A percentile compares a stretch with the other conserved stretches of the same genome.
phyloP scores from a whole-genome alignment of 2,797 vertebrate genomes.

The Echiichthys vipera region DNA sequence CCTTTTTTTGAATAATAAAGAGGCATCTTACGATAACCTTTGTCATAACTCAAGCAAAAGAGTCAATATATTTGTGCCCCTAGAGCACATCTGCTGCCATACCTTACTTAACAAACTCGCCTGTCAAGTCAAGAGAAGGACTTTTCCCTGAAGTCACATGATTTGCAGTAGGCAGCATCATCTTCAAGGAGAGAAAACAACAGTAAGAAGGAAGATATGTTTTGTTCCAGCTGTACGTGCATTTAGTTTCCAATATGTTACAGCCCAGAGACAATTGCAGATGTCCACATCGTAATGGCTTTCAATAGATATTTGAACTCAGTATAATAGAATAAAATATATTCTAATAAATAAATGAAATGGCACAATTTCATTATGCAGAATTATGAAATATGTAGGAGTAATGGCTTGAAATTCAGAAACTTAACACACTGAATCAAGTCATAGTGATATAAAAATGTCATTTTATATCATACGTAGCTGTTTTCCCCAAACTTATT shows the following conservation, averaged over 20 bases:
- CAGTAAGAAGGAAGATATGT: not conserved
- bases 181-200: slow-evolving; percentile 2
- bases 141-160: slow-evolving; percentile 47
- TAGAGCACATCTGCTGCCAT: not conserved
- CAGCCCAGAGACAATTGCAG: not conserved
- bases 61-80: not conserved
- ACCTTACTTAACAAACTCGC: slow-evolving; percentile 20
- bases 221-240: not conserved
- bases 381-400: not conserved
- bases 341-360: not conserved
- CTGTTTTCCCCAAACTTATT: no score
- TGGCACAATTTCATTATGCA: no score
- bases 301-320: not conserved
- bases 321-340: not conserved
- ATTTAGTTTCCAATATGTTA: not conserved
- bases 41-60: not conserved
- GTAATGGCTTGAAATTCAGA: not conserved
- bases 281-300: not conserved
- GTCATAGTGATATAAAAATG: no score
- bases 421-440: not conserved
- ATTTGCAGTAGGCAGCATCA: slow-evolving; percentile 25
- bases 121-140: slow-evolving; percentile 15
- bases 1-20: not conserved
- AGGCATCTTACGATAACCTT: not conserved
- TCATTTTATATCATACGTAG: no score